These are phyloP conservation scores for Megalops atlanticus DNA, from an alignment of 2,113 vertebrate species.

Conservation along the genomic window DNA sequence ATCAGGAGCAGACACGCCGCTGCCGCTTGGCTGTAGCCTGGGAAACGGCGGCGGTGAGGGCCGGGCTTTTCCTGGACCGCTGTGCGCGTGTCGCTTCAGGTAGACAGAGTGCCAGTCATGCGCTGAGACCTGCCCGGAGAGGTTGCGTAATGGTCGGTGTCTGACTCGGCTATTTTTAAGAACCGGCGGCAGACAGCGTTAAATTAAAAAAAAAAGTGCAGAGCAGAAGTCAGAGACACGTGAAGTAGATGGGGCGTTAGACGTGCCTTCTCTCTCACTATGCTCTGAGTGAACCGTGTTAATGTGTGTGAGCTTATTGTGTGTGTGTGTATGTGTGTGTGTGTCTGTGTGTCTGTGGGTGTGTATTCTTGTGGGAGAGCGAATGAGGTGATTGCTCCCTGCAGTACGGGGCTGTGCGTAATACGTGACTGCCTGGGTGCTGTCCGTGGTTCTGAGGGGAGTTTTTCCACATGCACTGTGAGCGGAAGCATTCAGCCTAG, in stretches of 20 bases:
- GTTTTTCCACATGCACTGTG: no score
- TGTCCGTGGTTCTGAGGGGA: slow-evolving; percentile 30
- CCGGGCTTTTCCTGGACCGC: neutral
- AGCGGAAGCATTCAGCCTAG: no score
- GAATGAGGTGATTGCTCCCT: neutral
- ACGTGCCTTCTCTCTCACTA: neutral
- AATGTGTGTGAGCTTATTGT: neutral
- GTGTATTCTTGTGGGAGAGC: neutral
- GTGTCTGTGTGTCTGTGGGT: neutral
- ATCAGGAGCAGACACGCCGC: neutral
- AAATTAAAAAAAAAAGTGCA: neutral
- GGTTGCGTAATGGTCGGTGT: neutral
- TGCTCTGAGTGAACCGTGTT: neutral
- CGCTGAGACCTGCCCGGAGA: neutral
- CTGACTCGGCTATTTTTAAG: slow-evolving; percentile 3
- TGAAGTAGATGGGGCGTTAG: neutral
- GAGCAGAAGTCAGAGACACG: neutral
- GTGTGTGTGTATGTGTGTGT: neutral
- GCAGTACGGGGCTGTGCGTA: neutral
- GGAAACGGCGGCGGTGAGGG: no score
- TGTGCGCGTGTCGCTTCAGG: neutral
- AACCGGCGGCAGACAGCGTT: neutral
- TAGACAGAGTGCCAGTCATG: neutral
- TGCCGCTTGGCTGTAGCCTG: no score
- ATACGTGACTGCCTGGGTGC: neutral